Base-by-base conservation (phyloP, 2,888 invertebrate species). In the Cheilosia grossa region DNA sequence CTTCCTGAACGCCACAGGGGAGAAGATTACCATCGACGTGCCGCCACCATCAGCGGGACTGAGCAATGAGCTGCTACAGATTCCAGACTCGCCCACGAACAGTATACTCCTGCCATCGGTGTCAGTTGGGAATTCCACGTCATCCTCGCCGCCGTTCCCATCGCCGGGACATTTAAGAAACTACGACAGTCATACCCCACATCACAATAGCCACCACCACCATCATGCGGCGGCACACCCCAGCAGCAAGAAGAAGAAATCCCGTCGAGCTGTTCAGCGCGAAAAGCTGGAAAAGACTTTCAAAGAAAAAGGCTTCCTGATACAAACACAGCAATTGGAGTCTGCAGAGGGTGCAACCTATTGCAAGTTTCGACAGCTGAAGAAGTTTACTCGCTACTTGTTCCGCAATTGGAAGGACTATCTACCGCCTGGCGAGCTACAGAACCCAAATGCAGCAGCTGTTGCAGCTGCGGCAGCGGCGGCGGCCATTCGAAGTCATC, bases 361-460 rank as follows among this genome's bases (percentile, higher is more conserved):
- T 89, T 98, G 98, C 91, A 98, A 98, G 91, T 98, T 98, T 90
- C 92, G 98, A 58, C 98, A 98, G 90, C 92, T 98, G 30, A 93
- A 97, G 87, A 98, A 98, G 91, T 98, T 98, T 90, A 98, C 98
- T 0, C 93, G 98, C 66, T 98, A 98, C 90, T 92, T 98, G 86
- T 97, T 98, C 89, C 94, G 98, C 88, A 97, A 97, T 90, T 98
- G 98, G 98, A 97, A 97, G 91, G 97, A 98, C 90, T 97, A 98
- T 90, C 93, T 98, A 44, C 97, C 97, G 0, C 97, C 96, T 0
- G 95, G 95, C 83, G 92, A 95, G 75, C 92, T 93, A 61, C 88
- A 89, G 49, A 85, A 88, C 17, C 74, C 88, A 47, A 87, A 87
- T 69, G 87, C 88, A 24, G 87, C 86, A 21, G 88, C 87, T 9